Evolutionary conservation across 1,140 invertebrate genomes (phyloP).

Genomic region (Penaeus chinensis): DNA sequence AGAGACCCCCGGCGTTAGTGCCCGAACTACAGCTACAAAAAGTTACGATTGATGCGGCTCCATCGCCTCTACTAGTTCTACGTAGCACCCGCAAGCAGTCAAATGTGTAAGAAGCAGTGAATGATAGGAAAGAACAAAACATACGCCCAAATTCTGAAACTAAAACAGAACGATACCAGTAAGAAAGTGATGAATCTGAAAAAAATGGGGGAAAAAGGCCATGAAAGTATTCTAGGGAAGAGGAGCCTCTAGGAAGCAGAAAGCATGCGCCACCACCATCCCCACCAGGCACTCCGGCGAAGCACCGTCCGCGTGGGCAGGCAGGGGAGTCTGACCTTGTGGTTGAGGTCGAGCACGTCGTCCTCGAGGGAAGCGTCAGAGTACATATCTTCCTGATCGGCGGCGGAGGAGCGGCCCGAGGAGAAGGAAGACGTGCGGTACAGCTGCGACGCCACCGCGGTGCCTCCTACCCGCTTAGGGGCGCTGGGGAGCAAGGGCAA

Average conservation of each 20-base stretch:
- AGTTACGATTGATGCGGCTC: no score
- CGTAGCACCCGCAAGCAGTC: background rate
- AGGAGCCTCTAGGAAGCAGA: background rate
- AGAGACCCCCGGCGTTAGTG: no score
- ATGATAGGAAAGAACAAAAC: background rate
- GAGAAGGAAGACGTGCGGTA: constrained; percentile 91
- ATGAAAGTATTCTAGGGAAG: constrained; percentile 1
- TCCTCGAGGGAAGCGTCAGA: constrained; percentile 90
- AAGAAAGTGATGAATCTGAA: no score
- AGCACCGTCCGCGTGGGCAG: background rate
- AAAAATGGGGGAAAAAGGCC: background rate
- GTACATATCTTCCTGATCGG: constrained; percentile 91
- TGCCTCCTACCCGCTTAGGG: constrained; percentile 61
- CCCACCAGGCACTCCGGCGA: no score
- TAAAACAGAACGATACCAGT: no score
- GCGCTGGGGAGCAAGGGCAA: constrained; percentile 33
- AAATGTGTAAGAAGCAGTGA: background rate
- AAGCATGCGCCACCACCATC: background rate
- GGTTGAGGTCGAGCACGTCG: constrained; percentile 89
- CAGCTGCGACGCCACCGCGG: constrained; percentile 73
- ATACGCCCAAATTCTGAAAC: no score
- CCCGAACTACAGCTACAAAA: no score
- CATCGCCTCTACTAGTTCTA: constrained; percentile 8
- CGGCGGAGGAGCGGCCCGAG: constrained; percentile 86
- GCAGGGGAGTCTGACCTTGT: constrained; percentile 76